Evolutionary conservation across 2,797 vertebrate species (phyloP).

Genomic region (Periparus ater): DNA sequence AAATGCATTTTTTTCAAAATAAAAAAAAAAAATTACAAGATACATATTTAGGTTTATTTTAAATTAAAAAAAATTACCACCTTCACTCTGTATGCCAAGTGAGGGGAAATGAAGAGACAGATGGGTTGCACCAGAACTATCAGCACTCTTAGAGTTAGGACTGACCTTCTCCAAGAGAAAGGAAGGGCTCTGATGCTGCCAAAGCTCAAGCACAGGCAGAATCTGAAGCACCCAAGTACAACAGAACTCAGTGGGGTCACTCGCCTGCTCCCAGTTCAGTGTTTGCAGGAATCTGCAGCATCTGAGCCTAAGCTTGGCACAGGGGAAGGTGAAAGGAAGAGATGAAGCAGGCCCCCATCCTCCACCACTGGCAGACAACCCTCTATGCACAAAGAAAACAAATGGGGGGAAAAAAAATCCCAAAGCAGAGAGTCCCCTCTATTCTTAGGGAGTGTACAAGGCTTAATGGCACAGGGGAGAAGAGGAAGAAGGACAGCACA

Average conservation of each 20-base stretch:
- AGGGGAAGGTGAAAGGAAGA: conserved; percentile 40
- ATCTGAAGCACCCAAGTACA: conserved; percentile 21
- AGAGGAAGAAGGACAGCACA: neutral
- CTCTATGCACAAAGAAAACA: neutral
- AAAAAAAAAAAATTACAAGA: conserved; percentile 76
- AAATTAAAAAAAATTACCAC: conserved; percentile 72
- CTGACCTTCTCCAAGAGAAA: conserved; percentile 21
- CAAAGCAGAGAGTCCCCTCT: neutral
- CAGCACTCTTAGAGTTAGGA: conserved; percentile 18
- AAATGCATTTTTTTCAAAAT: conserved; percentile 73
- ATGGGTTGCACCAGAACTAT: conserved; percentile 42
- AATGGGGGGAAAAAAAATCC: neutral
- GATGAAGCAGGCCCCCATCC: conserved; percentile 12
- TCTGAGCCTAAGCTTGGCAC: conserved; percentile 36
- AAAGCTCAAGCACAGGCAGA: conserved; percentile 34
- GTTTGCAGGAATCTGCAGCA: conserved; percentile 22
- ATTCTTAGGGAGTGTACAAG: neutral
- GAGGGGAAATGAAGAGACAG: conserved; percentile 41
- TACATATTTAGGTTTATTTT: conserved; percentile 78
- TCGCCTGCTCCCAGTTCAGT: neutral
- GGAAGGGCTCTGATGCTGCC: conserved; percentile 26
- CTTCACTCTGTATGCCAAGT: conserved; percentile 57
- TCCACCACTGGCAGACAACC: conserved; percentile 6
- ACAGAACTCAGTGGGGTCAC: neutral
- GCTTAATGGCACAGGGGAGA: neutral